Conservation (phyloP, 2,888 invertebrate species). For the Salpingus planirostris region DNA sequence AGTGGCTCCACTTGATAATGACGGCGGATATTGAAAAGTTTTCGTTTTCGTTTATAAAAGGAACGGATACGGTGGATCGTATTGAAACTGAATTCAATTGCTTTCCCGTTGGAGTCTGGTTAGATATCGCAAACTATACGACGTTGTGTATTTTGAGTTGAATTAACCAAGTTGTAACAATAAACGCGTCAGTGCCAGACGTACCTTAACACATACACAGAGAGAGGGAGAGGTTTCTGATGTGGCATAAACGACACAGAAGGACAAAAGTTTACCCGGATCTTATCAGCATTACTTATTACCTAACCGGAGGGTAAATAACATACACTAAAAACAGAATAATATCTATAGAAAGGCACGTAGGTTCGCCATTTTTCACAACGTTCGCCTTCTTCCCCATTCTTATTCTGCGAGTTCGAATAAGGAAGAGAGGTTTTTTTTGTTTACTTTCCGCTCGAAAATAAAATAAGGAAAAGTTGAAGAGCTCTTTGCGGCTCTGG, state of each 20-base stretch:
- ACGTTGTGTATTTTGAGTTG: slow-evolving; percentile 10
- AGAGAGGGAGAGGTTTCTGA: slow-evolving; percentile 10
- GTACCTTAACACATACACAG: slow-evolving; percentile 7
- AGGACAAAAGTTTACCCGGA: slow-evolving; percentile 10
- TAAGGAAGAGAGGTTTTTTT: background rate
- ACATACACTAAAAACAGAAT: slow-evolving; percentile 10
- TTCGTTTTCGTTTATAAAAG: too few relatives aligned
- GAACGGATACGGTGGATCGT: too few relatives aligned
- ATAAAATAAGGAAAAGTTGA: too few relatives aligned
- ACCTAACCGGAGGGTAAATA: slow-evolving; percentile 5
- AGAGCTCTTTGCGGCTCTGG: too few relatives aligned
- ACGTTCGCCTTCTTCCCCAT: slow-evolving; percentile 3
- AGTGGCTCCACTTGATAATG: too few relatives aligned
- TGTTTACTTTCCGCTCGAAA: background rate
- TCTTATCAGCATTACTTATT: slow-evolving; percentile 11
- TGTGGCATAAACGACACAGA: too few relatives aligned
- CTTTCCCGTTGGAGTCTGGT: too few relatives aligned
- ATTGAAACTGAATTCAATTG: too few relatives aligned
- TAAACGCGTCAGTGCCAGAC: slow-evolving; percentile 13
- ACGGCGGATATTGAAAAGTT: too few relatives aligned
- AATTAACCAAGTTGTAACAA: slow-evolving; percentile 12
- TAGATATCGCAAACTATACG: too few relatives aligned
- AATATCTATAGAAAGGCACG: slow-evolving; percentile 6
- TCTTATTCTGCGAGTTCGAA: slow-evolving; percentile 1
- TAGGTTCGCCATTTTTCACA: too few relatives aligned